Base-by-base conservation (phyloP, 2,113 vertebrate species). In the Oncorhynchus clarkii region DNA sequence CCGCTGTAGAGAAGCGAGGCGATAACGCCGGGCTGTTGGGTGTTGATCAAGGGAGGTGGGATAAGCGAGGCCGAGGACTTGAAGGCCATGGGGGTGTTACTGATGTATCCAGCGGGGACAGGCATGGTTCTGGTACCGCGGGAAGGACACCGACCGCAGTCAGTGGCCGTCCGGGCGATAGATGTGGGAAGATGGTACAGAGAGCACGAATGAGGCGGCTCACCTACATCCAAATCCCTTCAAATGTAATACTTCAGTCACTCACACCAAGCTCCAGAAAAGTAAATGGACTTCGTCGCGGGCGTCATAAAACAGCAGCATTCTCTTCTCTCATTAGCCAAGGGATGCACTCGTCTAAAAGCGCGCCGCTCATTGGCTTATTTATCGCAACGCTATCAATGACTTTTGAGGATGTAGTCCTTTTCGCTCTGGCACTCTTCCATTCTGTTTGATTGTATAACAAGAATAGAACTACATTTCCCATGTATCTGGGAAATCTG, bases 1-100 rank as follows among this genome's bases (percentile, higher is more conserved):
- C 97, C 97, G 90, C 97, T 98, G 92, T 98, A 99, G 67, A 99
- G 93, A 78, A 98, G 94, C 82, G 96, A 98, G 51, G 96, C 97
- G 90, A 95, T 94, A 83, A 98, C 96, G 26, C 97, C 96, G 77
- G 97, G 97, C 90, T 99, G 97, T 84, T 93, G 94, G 62, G 96
- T 98, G 94, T 98, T 98, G 92, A 99, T 98, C 90, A 96, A 96
- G 5, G 96, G 96, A 79, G 96, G 96, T 73, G 97, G 96, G 80
- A 96, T 94, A 86, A 97, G 92, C 69, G 96, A 98, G 89, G 95
- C 94, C 90, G 95, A 94, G 88, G 94, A 93, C 82, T 83, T 64
- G 77, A 86, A 93, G 88, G 96, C 93, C 89, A 93, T 89, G 57
- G 89, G 83, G 81, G 92, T 93, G 72, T 90, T 92, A 91, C 94